phyloP scores from a whole-genome alignment of 2,797 vertebrate genomes.

The Petrocephalus sullivani region DNA sequence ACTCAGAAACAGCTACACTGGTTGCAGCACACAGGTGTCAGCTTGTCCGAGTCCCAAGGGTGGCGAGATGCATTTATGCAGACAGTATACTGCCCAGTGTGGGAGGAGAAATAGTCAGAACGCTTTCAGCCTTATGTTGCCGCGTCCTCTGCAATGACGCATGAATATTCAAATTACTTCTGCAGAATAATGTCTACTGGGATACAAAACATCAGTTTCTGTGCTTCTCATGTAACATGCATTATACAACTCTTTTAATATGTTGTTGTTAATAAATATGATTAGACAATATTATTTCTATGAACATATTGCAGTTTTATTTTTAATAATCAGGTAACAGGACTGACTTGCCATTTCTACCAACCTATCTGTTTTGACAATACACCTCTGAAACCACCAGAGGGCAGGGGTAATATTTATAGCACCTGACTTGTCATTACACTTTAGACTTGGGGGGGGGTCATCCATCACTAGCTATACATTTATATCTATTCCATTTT shows the following conservation, averaged over 20 bases:
- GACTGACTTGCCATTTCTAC: background rate
- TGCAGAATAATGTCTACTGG: background rate
- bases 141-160: background rate
- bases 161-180: background rate
- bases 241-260: background rate
- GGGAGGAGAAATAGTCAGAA: background rate
- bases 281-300: background rate
- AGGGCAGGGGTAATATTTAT: background rate
- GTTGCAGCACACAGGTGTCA: background rate
- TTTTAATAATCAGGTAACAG: background rate
- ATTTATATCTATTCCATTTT: background rate
- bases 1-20: background rate
- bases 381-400: background rate
- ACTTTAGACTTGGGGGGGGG: background rate
- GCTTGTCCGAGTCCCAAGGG: background rate
- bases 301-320: background rate
- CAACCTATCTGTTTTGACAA: background rate
- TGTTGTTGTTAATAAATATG: background rate
- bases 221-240: background rate
- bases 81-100: background rate
- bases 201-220: background rate
- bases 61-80: background rate
- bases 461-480: background rate
- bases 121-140: constrained; percentile 1
- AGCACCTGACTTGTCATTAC: background rate